phyloP scores from a whole-genome alignment of 2,797 vertebrate species.

The Moxostoma hubbsi region DNA sequence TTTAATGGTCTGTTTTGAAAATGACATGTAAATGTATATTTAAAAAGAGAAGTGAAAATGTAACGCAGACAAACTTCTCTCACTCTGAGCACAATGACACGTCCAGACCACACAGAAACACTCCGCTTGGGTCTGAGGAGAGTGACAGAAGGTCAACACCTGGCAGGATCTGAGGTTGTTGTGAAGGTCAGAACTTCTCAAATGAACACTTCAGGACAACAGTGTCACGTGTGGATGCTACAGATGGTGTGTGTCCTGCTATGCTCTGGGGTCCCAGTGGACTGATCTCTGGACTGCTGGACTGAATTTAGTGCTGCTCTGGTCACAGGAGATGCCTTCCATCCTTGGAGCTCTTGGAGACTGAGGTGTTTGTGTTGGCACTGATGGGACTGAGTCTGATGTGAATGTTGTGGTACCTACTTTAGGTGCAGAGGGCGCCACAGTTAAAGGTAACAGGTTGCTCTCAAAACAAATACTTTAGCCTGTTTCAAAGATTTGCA shows the following conservation, averaged over 20 bases:
- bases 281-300: constrained; percentile 88
- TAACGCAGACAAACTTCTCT: too few relatives aligned
- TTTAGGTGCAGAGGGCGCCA: constrained; percentile 78
- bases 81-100: not conserved
- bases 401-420: constrained; percentile 84
- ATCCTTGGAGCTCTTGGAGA: constrained; percentile 74
- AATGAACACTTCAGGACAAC: not conserved
- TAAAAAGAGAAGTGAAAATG: too few relatives aligned
- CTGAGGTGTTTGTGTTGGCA: constrained; percentile 78
- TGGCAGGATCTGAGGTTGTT: too few relatives aligned
- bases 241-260: constrained; percentile 45
- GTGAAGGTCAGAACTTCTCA: not conserved
- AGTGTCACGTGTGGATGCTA: constrained; percentile 46
- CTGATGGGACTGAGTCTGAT: constrained; percentile 77
- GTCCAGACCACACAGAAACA: not conserved
- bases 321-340: constrained; percentile 81
- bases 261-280: constrained; percentile 75
- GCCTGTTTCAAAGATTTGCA: too few relatives aligned
- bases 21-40: too few relatives aligned
- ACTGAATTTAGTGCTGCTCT: constrained; percentile 85
- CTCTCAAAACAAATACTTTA: too few relatives aligned
- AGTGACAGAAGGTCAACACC: not conserved
- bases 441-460: constrained; percentile 76
- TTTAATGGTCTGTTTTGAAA: not conserved
- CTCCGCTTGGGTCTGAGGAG: not conserved